These are phyloP conservation scores for Enteromius radiatus DNA, from an alignment of 2,797 vertebrate species.

Conservation along the genomic window DNA sequence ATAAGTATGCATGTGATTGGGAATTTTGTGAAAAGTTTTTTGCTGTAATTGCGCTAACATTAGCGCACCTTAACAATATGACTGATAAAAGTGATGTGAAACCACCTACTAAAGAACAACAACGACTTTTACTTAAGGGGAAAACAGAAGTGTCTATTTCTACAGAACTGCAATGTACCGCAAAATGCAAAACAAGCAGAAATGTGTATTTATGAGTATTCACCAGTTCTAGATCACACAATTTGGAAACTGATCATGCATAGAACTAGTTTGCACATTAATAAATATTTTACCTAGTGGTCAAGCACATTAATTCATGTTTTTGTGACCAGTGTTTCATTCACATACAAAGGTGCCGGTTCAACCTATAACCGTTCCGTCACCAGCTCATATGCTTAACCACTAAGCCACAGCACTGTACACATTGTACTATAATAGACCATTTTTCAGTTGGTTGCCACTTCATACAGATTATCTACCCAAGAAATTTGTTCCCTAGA, in stretches of 20 bases:
- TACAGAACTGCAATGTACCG: neutral
- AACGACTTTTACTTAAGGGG: neutral
- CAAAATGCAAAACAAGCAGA: neutral
- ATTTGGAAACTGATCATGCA: neutral
- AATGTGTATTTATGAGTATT: too few species aligned
- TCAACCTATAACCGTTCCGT: neutral
- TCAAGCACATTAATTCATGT: neutral
- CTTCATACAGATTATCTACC: neutral
- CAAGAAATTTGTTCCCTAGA: neutral
- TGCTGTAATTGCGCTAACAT: neutral
- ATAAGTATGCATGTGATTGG: neutral
- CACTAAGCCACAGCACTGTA: neutral
- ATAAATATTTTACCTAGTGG: neutral
- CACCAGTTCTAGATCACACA: neutral
- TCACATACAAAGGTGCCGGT: neutral
- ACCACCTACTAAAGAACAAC: neutral
- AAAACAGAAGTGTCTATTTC: constrained; percentile 7
- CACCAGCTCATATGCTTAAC: neutral
- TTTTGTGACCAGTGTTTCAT: neutral
- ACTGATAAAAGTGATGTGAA: neutral
- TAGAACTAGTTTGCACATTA: neutral
- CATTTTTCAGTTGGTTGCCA: too few species aligned
- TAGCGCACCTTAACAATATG: neutral
- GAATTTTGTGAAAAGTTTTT: neutral
- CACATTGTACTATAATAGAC: neutral